Base-by-base conservation (phyloP, 2,888 invertebrate species). In the Eurytoma adleriae region DNA sequence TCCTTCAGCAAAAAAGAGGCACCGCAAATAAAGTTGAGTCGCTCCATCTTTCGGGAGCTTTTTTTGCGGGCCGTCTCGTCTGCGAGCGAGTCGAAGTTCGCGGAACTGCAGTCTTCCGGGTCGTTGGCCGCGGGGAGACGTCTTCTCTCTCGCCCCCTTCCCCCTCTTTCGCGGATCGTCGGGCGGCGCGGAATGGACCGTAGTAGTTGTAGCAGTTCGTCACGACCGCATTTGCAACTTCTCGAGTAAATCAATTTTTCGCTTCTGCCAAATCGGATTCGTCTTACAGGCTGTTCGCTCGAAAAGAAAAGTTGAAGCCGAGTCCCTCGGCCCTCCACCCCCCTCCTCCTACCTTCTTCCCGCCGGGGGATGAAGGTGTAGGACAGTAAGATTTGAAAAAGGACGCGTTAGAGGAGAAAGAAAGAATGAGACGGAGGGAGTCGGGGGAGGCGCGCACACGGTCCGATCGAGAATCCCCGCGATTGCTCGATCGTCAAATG, bases 241-340 rank as follows among this genome's bases (percentile, higher is more conserved):
- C 59, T 79, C 81, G 72, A 82, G 83, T 84, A 84, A 84, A 85
- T 85, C 84, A 85, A 85, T 86, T 86, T 84, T 85, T 84, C 84
- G 83, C 82, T 70, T 80, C 72, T 75, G 66, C 78, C 81, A 82
- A 84, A 85, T 83, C 83, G 82, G 79, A 84, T 86, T 85, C 83
- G 64, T 82, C 84, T 82, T 82, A 79, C 79, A 64, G 72, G 75
- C 56, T 57, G 79, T 30, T 67, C 67, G 62, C n/a, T 70, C 48
- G 67, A 81, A 75, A 81, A 79, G 77, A 83, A 79, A 73, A 83
- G 80, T 81, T 76, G 57, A 62, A n/a, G 20, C 57, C 59, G 57
- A n/a, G n/a, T 57, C n/a, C 20, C 62, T 40, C 20, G 20, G 20
- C 52, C 18, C 2, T 16, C n/a, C 16, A 13, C 18, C 14, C 20